phyloP scores from a whole-genome alignment of 1,140 invertebrate genomes.

The Plectrocnemia conspersa region DNA sequence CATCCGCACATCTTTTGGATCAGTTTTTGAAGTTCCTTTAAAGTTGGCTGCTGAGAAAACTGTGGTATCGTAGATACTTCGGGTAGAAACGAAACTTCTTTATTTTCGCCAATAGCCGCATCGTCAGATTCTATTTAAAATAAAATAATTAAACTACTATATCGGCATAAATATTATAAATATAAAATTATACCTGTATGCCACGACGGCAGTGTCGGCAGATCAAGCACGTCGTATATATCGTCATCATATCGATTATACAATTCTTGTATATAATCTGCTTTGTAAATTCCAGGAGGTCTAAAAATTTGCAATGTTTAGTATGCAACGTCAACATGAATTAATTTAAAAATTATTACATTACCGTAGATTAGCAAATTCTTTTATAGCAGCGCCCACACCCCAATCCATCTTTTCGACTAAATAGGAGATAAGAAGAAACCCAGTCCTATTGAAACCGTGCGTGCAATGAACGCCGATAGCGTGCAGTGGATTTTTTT shows the following conservation, averaged over 20 bases:
- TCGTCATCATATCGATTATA: constrained; percentile 72
- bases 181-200: constrained; percentile 56
- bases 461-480: constrained; percentile 97
- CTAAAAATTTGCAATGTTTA: constrained; percentile 39
- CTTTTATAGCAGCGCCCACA: constrained; percentile 72
- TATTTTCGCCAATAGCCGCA: constrained; percentile 48
- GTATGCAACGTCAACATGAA: not conserved
- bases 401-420: constrained; percentile 73
- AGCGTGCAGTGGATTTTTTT: constrained; percentile 70
- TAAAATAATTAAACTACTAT: constrained; percentile 5
- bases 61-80: constrained; percentile 70
- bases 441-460: constrained; percentile 97
- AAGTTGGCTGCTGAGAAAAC: constrained; percentile 57
- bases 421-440: constrained; percentile 87
- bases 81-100: constrained; percentile 74
- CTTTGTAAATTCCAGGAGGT: constrained; percentile 75
- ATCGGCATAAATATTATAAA: not conserved
- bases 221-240: constrained; percentile 61
- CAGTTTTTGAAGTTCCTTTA: constrained; percentile 67
- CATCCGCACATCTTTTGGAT: constrained; percentile 80
- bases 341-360: constrained; percentile 3
- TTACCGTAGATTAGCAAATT: constrained; percentile 68
- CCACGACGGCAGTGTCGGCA: constrained; percentile 79
- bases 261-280: constrained; percentile 69
- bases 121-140: constrained; percentile 34